Evolutionary conservation across 2,888 invertebrate species (phyloP), one percentile per base, ranked within the genome.

Genomic region (Epinotia bilunana): DNA sequence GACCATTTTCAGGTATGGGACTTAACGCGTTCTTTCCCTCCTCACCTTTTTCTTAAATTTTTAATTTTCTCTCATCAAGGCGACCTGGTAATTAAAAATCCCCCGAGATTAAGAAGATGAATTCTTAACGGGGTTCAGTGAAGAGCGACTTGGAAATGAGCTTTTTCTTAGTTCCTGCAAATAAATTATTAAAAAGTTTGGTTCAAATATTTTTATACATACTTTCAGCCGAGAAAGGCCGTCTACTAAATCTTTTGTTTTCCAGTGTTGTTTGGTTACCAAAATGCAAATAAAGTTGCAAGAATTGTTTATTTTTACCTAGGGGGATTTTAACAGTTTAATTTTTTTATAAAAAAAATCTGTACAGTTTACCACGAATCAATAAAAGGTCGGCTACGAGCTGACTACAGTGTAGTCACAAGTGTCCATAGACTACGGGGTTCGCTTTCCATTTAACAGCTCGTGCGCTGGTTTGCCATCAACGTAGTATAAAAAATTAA

Each of bases 51-150:
- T 73, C 79, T 79, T 77, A 78, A 5, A 79, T 78, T 83, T 80
- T 82, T 80, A 80, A 82, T 82, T 82, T 81, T 76, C 77, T 79
- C 77, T 74, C 79, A 80, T 80, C 75, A 73, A 20, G 55, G 60
- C 43, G 28, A 73, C 49, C 55, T 49, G 73, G 77, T 82, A 82
- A 81, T 82, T 82, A 81, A 82, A 81, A 78, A 77, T 77, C 76
- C 74, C 72, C 77, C 68, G 73, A 70, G 76, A 78, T 79, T 77
- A 77, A 77, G 69, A 72, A 77, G 74, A 78, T 74, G 74, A 71
- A 71, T 72, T 58, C 39, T 74, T 74, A 58, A 74, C 64, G 23
- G 74, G 69, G 69, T 60, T 71, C 65, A 61, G 71, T 55, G 7
- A 57, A 70, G 65, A 65, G 49, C 63, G n/a, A 43, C 57, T 62